Evolutionary conservation across 2,797 vertebrate species (phyloP).

Genomic region (Enteromius unitaeniatus): DNA sequence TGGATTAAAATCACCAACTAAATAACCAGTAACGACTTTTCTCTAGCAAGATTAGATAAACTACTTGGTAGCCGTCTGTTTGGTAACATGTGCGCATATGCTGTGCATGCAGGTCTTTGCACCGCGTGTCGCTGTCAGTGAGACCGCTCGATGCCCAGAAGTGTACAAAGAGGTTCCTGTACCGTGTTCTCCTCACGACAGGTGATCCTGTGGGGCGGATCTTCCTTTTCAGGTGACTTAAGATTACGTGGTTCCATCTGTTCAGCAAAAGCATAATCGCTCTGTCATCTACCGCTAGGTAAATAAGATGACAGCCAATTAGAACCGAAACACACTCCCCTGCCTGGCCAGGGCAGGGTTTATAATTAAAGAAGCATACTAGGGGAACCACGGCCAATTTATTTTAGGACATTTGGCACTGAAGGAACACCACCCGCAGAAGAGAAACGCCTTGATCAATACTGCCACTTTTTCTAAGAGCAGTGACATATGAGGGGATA

Average conservation of each 20-base stretch:
- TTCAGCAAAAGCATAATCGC: constrained; percentile 37
- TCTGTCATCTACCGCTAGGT: constrained; percentile 16
- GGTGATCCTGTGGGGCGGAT: constrained; percentile 33
- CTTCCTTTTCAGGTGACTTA: constrained; percentile 42
- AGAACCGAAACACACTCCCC: constrained; percentile 20
- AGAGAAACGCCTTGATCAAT: constrained; percentile 72
- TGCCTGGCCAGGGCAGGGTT: constrained; percentile 20
- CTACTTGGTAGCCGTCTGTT: not conserved
- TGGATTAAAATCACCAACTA: not conserved
- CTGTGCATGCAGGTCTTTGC: not conserved
- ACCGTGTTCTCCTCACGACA: constrained; percentile 7
- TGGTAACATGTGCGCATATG: constrained; percentile 8
- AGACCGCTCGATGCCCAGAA: constrained; percentile 27
- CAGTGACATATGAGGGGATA: constrained; percentile 63
- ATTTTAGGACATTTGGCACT: constrained; percentile 52
- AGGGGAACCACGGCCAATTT: constrained; percentile 48
- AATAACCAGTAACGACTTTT: constrained; percentile 15
- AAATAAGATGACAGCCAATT: constrained; percentile 47
- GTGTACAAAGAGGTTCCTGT: constrained; percentile 19
- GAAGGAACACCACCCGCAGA: constrained; percentile 53
- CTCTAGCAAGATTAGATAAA: not conserved
- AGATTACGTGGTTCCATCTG: constrained; percentile 35
- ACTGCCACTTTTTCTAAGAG: constrained; percentile 73
- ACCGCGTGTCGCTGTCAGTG: not conserved
- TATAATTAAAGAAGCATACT: constrained; percentile 52